Evolutionary conservation across 2,797 vertebrate genomes (phyloP).

Genomic region (Myripristis jacobus): DNA sequence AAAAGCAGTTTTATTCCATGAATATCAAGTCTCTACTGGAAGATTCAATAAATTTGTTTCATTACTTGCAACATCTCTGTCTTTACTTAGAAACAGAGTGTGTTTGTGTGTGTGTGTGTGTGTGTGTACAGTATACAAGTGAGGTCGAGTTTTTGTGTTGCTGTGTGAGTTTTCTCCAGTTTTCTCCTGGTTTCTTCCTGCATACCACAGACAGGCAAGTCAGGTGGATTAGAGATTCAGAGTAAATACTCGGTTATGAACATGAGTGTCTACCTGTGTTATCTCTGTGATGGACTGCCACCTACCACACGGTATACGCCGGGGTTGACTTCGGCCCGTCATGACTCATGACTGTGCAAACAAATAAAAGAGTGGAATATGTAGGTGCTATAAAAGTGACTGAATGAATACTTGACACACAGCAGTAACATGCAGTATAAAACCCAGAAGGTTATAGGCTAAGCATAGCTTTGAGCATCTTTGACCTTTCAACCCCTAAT

Average conservation of each 20-base stretch:
- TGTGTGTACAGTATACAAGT: background rate
- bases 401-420: too few relatives aligned
- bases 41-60: slow-evolving; percentile 96
- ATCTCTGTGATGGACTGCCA: too few relatives aligned
- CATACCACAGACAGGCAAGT: slow-evolving; percentile 44
- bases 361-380: too few relatives aligned
- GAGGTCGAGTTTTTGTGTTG: slow-evolving; percentile 52
- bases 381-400: too few relatives aligned
- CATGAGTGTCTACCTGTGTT: too few relatives aligned
- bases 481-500: too few relatives aligned
- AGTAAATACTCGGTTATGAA: background rate
- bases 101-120: slow-evolving; percentile 12
- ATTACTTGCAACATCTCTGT: slow-evolving; percentile 71
- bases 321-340: too few relatives aligned
- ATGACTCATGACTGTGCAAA: too few relatives aligned
- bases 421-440: too few relatives aligned
- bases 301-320: too few relatives aligned
- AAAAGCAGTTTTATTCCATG: slow-evolving; percentile 96
- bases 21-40: slow-evolving; percentile 95
- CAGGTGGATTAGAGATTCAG: slow-evolving; percentile 40
- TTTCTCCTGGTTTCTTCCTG: background rate
- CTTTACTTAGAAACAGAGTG: slow-evolving; percentile 43
- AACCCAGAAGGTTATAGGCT: too few relatives aligned
- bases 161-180: background rate
- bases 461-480: too few relatives aligned